Conservation (phyloP, 2,797 vertebrate species). For the Chelidonichthys spinosus region DNA sequence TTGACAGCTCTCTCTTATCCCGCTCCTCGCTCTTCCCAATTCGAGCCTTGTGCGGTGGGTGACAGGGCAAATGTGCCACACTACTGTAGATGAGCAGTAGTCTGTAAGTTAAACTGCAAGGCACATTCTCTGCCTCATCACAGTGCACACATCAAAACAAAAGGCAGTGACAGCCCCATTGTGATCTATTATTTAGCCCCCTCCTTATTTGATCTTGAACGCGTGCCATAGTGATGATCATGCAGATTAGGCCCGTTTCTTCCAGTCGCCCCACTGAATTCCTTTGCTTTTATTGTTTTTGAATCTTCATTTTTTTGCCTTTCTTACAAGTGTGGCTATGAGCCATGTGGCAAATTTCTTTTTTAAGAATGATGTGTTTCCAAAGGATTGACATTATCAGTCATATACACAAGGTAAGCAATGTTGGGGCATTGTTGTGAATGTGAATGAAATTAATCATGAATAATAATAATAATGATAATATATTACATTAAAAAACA, state of each 20-base stretch:
- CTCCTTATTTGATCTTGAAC: constrained; percentile 78
- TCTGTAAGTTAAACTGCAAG: constrained; percentile 80
- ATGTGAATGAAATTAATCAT: neutral
- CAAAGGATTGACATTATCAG: constrained; percentile 15
- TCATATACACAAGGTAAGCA: constrained; percentile 8
- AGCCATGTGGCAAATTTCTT: constrained; percentile 3
- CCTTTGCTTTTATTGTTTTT: constrained; percentile 58
- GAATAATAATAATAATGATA: too few species aligned
- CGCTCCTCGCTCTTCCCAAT: constrained; percentile 54
- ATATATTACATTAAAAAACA: too few species aligned
- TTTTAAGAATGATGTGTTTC: constrained; percentile 24
- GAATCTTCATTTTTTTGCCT: constrained; percentile 45
- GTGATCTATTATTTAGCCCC: constrained; percentile 86
- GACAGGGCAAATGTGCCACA: constrained; percentile 73
- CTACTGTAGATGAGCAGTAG: constrained; percentile 66
- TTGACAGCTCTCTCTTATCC: constrained; percentile 74
- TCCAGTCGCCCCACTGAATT: constrained; percentile 64
- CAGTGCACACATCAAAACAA: constrained; percentile 78
- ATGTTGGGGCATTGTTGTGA: neutral
- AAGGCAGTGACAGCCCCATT: constrained; percentile 78
- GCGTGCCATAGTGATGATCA: constrained; percentile 77
- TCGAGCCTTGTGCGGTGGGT: constrained; percentile 62
- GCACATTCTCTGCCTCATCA: constrained; percentile 74
- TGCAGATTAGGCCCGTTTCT: constrained; percentile 76
- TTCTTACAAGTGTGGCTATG: constrained; percentile 37